Base-by-base conservation (phyloP, 2,113 vertebrate genomes). In the Macquaria ambigua region DNA sequence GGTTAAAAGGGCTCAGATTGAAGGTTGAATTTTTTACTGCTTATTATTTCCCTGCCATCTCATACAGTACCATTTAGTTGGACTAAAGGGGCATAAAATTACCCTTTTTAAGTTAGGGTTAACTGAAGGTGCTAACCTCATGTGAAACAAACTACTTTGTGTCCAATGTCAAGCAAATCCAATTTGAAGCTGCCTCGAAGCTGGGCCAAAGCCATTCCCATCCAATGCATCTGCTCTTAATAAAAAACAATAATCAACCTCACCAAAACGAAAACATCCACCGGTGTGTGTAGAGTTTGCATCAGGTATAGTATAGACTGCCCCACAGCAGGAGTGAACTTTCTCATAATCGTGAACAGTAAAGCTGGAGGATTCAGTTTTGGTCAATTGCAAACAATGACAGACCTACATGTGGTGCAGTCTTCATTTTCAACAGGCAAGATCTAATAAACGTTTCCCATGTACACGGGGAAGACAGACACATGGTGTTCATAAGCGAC, bases 401-500 rank as follows among this genome's bases (percentile, higher is more conserved):
- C 55, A 83, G 58, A 72, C 8, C 84, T 76, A n/a, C 80, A 76
- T 88, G 87, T 81, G 86, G 76, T 78, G 68, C 81, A 75, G 83
- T 82, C 74, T 92, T 93, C 48, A 72, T 88, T 91, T 92, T 75
- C 74, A 86, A 80, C 64, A 81, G 70, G 71, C 64, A 55, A 85
- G 87, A 90, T 93, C 78, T 91, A 93, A 90, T 92, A 89, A 92
- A 85, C 10, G 11, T 86, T 78, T 81, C 75, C 78, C 46, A 67
- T 75, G 84, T 81, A 90, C 69, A 88, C n/a, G 64, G 28, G 52
- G 73, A 87, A 86, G 83, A 87, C 80, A 67, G 86, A 93, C 95
- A 95, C 90, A 92, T 94, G 94, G 90, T 89, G 89, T 86, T 92
- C 81, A 95, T 94, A 89, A 93, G 84, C 56, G 21, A 84, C 84